phyloP scores from a whole-genome alignment of 1,140 invertebrate genomes.

The Onthophagus taurus region DNA sequence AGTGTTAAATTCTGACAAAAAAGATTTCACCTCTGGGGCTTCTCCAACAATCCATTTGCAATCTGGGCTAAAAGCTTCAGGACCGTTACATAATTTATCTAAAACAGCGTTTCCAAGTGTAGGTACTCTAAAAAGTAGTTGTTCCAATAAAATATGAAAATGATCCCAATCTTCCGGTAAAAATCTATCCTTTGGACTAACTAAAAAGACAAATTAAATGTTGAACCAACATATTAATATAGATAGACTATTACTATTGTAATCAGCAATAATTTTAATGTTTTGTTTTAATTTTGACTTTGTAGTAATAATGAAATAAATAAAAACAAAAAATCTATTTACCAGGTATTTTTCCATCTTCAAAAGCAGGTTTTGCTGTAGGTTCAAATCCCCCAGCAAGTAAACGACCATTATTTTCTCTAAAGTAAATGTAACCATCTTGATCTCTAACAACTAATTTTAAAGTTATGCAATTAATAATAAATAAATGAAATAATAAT shows the following conservation, averaged over 20 bases:
- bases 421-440: slow-evolving; percentile 80
- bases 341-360: slow-evolving; percentile 60
- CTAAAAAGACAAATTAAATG: slow-evolving; percentile 28
- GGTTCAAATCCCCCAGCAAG: slow-evolving; percentile 82
- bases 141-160: slow-evolving; percentile 81
- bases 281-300: too few species aligned
- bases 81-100: slow-evolving; percentile 73
- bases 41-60: slow-evolving; percentile 89
- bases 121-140: slow-evolving; percentile 77
- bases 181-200: slow-evolving; percentile 46
- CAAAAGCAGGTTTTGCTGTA: slow-evolving; percentile 80
- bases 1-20: slow-evolving; percentile 4
- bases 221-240: too few species aligned
- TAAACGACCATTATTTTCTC: slow-evolving; percentile 69
- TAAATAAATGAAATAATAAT: slow-evolving; percentile 10
- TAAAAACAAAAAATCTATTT: slow-evolving; percentile 18
- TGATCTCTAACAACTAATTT: slow-evolving; percentile 74
- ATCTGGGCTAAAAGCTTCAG: slow-evolving; percentile 91
- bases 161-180: slow-evolving; percentile 89
- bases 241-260: too few species aligned
- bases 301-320: too few species aligned
- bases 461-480: slow-evolving; percentile 10
- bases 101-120: slow-evolving; percentile 58
- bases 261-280: too few species aligned
- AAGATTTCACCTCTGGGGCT: slow-evolving; percentile 64